Evolutionary conservation across 2,797 vertebrate species (phyloP).

Genomic region (Amblyraja radiata): DNA sequence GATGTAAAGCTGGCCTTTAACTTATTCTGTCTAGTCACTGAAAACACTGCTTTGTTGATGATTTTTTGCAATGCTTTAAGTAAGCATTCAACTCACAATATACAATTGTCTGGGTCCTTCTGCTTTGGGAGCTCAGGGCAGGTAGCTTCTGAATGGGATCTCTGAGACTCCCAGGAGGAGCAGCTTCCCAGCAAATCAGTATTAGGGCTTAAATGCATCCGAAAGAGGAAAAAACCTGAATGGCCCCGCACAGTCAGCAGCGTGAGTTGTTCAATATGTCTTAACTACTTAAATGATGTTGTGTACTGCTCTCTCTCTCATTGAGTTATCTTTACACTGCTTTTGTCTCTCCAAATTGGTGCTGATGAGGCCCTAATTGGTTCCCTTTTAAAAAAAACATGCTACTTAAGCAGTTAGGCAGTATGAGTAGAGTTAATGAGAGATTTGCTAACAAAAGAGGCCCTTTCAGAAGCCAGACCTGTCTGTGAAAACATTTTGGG

Average conservation of each 20-base stretch:
- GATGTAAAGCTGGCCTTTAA: constrained; percentile 81
- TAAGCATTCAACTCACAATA: constrained; percentile 81
- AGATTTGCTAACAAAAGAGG: constrained; percentile 67
- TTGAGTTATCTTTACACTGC: constrained; percentile 92
- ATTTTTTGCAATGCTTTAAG: constrained; percentile 68
- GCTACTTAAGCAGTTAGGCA: constrained; percentile 75
- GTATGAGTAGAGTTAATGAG: constrained; percentile 97
- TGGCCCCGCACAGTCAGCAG: constrained; percentile 55
- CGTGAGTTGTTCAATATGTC: constrained; percentile 71
- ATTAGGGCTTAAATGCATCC: constrained; percentile 63
- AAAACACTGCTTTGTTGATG: constrained; percentile 71
- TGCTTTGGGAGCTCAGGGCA: constrained; percentile 79
- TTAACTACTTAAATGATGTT: constrained; percentile 82
- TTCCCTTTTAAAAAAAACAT: constrained; percentile 74
- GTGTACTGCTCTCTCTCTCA: constrained; percentile 67
- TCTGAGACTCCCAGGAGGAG: constrained; percentile 82
- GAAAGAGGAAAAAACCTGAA: constrained; percentile 62
- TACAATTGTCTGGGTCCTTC: constrained; percentile 78
- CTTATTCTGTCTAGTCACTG: constrained; percentile 60
- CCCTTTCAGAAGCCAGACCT: constrained; percentile 44
- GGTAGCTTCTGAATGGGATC: constrained; percentile 82
- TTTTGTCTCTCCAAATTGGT: constrained; percentile 99
- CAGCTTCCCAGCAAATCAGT: constrained; percentile 80
- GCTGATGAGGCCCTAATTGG: constrained; percentile 99
- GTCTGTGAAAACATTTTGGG: constrained; percentile 35